phyloP scores from a whole-genome alignment of 2,888 invertebrate genomes.

The Entomobrya proxima region DNA sequence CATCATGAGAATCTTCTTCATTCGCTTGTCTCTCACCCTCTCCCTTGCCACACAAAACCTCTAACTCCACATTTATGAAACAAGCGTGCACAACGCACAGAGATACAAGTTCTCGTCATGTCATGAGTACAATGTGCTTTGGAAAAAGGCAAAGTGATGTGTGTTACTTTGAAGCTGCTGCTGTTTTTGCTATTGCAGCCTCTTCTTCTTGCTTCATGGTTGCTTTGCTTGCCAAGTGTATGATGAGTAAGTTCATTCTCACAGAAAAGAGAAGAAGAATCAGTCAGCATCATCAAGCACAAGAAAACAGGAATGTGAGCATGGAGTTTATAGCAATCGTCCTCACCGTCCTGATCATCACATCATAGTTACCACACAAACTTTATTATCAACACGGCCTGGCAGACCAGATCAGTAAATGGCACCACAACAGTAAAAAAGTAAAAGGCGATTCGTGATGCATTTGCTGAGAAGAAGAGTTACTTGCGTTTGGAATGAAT shows the following conservation, averaged over 20 bases:
- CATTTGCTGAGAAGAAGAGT: not conserved
- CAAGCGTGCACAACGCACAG: no score
- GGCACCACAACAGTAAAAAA: no score
- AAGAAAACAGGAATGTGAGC: no score
- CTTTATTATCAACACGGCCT: constrained; percentile 11
- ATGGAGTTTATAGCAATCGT: not conserved
- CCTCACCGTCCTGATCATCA: constrained; percentile 8
- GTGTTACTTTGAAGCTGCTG: not conserved
- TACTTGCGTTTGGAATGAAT: constrained; percentile 39
- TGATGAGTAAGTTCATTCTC: no score
- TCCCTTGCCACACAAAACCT: not conserved
- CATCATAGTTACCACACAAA: constrained; percentile 36
- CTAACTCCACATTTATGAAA: no score
- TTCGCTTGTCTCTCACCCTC: not conserved
- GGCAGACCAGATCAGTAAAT: not conserved
- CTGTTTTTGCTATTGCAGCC: not conserved
- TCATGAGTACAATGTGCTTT: constrained; percentile 3
- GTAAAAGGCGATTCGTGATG: not conserved
- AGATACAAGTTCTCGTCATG: no score
- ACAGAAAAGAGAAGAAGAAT: not conserved
- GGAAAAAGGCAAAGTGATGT: constrained; percentile 13
- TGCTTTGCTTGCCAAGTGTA: constrained; percentile 19
- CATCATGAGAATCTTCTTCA: constrained; percentile 38
- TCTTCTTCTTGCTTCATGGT: constrained; percentile 3
- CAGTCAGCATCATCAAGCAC: no score